Conservation (phyloP, 2,888 invertebrate genomes). For the Eucera pruinosa region DNA sequence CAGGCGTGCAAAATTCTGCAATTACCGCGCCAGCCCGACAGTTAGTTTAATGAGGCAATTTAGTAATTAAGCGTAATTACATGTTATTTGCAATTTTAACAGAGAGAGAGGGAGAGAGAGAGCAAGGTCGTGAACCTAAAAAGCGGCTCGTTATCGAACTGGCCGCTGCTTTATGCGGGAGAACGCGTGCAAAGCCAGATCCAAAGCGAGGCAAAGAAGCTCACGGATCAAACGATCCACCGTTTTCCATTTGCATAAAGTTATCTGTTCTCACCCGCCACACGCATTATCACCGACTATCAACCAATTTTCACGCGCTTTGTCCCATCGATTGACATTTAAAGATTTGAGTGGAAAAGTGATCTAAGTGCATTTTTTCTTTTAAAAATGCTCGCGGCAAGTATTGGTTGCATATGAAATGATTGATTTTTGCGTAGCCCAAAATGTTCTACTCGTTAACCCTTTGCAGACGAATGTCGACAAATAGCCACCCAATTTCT, state of each 20-base stretch:
- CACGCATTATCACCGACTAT: constrained; percentile 19
- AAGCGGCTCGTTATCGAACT: background rate
- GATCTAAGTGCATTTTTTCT: too few species aligned
- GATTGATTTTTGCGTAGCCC: too few species aligned
- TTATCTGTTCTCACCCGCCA: constrained; percentile 5
- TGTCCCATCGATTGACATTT: constrained; percentile 14
- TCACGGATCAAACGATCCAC: background rate
- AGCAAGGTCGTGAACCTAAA: constrained; percentile 12
- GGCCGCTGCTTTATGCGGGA: background rate
- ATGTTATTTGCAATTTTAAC: constrained; percentile 22
- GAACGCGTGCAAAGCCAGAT: too few species aligned
- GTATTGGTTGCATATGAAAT: too few species aligned
- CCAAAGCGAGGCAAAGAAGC: background rate
- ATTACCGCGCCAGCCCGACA: constrained; percentile 13
- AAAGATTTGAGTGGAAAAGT: too few species aligned
- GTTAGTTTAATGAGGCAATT: constrained; percentile 40
- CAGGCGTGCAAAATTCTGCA: constrained; percentile 20
- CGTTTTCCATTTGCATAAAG: constrained; percentile 2
- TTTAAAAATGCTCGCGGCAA: too few species aligned
- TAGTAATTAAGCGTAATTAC: constrained; percentile 41
- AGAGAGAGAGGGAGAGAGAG: background rate
- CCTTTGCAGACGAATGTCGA: too few species aligned
- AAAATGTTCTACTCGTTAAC: too few species aligned
- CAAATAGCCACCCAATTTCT: too few species aligned
- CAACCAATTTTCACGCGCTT: constrained; percentile 5